Percentiles rank a stretch among this genome's conserved stretches.
phyloP scores from a whole-genome alignment of 2,888 invertebrate species.

The Hydriomena furcata region DNA sequence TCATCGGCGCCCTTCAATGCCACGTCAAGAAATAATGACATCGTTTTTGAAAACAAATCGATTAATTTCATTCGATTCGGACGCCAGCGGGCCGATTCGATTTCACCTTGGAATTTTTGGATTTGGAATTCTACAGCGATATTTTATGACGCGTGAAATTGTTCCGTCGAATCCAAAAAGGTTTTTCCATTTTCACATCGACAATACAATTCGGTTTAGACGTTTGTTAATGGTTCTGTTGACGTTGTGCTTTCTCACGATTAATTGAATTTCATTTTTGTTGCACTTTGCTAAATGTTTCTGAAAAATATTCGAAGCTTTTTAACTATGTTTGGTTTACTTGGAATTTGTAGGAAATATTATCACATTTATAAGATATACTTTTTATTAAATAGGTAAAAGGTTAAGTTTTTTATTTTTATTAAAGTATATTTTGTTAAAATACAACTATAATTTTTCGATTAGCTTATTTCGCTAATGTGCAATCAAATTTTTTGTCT shows the following conservation, averaged over 20 bases:
- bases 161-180: constrained; percentile 66
- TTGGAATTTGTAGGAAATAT: no score
- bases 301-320: background rate
- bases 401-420: no score
- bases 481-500: no score
- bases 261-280: constrained; percentile 30
- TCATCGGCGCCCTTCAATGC: constrained; percentile 61
- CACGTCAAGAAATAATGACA: constrained; percentile 69
- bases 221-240: constrained; percentile 65
- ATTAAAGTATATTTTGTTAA: no score
- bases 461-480: no score
- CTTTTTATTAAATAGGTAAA: background rate
- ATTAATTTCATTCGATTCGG: constrained; percentile 80
- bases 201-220: constrained; percentile 71
- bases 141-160: constrained; percentile 82
- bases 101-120: constrained; percentile 64
- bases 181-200: constrained; percentile 77
- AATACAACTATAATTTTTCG: no score
- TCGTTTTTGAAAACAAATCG: constrained; percentile 76
- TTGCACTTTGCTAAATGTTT: background rate
- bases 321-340: no score
- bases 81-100: constrained; percentile 64
- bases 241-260: constrained; percentile 56
- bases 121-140: constrained; percentile 62
- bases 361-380: no score